These are phyloP conservation scores for Gonocerus acuteangulatus DNA, from an alignment of 2,888 invertebrate genomes.

Conservation along the genomic window DNA sequence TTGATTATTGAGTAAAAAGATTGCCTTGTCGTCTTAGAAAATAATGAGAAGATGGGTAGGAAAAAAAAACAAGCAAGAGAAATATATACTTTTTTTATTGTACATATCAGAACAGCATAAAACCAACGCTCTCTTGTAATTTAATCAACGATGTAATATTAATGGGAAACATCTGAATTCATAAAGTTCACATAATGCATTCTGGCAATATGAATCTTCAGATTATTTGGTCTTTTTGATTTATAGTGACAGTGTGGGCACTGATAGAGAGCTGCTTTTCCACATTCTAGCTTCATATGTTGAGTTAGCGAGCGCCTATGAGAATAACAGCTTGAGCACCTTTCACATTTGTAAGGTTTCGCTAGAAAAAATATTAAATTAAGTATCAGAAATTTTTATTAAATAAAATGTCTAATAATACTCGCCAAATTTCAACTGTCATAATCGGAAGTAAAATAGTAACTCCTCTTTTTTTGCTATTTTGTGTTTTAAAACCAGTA, in stretches of 20 bases:
- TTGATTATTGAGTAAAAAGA: no score
- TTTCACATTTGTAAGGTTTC: conserved; percentile 33
- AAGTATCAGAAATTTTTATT: background rate
- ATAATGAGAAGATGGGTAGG: no score
- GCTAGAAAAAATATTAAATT: background rate
- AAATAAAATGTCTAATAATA: background rate
- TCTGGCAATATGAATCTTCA: conserved; percentile 33
- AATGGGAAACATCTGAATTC: no score
- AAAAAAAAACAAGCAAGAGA: no score
- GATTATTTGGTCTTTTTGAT: conserved; percentile 42
- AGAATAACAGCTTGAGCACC: conserved; percentile 39
- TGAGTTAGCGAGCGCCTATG: conserved; percentile 39
- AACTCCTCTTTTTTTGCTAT: background rate
- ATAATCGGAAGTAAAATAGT: background rate
- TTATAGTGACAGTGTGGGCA: conserved; percentile 37
- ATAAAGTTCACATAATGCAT: conserved; percentile 10
- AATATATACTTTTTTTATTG: no score
- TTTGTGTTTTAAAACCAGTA: background rate
- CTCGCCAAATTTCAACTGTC: background rate
- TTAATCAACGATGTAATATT: no score
- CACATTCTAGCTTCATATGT: conserved; percentile 40
- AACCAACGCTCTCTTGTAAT: no score
- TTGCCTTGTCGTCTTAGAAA: no score
- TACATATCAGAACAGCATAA: no score
- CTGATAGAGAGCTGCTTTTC: conserved; percentile 36